phyloP scores from a whole-genome alignment of 2,113 vertebrate genomes.

The Hydropotes inermis region DNA sequence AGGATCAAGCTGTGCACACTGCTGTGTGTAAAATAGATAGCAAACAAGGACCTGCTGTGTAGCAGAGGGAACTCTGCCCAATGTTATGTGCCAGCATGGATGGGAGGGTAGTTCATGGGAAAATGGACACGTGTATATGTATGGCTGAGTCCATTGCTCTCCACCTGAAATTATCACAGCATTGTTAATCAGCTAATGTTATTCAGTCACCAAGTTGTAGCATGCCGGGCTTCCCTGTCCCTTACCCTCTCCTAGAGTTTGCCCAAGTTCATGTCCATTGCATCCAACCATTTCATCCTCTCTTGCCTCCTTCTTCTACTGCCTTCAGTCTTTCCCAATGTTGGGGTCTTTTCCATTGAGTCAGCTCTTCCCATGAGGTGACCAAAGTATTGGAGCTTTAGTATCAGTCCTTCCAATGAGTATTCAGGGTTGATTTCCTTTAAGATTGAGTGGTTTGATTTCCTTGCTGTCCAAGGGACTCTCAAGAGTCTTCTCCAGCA shows the following conservation, averaged over 20 bases:
- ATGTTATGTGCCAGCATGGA: not conserved
- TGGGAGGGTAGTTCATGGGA: not conserved
- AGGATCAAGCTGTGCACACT: not conserved
- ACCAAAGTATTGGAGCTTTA: not conserved
- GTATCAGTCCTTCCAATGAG: not conserved
- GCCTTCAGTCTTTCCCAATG: not conserved
- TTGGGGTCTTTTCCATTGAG: not conserved
- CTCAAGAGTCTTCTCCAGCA: not conserved
- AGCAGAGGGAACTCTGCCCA: not conserved
- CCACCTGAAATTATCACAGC: not conserved
- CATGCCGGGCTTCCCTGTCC: not conserved
- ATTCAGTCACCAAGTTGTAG: not conserved
- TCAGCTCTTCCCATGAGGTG: not conserved
- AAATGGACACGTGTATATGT: not conserved
- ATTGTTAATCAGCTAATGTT: not conserved
- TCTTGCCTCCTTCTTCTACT: not conserved
- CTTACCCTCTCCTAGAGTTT: not conserved
- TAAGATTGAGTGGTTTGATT: not conserved
- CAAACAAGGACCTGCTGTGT: not conserved
- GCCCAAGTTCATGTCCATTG: not conserved
- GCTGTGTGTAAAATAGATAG: not conserved
- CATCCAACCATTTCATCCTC: not conserved
- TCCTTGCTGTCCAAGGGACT: not conserved
- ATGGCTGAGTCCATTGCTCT: not conserved
- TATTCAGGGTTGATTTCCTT: not conserved